Evolutionary conservation across 2,113 vertebrate species (phyloP).

Genomic region (Notarius lentiginosus): DNA sequence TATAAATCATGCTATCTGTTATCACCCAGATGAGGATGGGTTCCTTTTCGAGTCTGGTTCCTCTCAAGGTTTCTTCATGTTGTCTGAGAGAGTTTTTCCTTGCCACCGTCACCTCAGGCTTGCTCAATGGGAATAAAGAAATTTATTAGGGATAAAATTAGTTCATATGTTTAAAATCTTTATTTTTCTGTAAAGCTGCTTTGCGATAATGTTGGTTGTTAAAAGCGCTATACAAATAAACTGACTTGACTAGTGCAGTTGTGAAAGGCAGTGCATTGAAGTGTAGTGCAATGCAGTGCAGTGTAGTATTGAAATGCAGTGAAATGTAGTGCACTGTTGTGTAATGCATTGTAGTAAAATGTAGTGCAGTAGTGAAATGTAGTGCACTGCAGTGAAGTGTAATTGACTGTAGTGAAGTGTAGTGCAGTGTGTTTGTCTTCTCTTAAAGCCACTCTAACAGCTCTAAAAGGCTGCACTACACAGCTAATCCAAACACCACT

Average conservation of each 20-base stretch:
- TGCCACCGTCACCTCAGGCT: no score
- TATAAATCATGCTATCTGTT: no score
- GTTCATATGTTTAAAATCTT: no score
- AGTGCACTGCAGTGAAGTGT: not conserved
- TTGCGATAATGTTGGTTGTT: no score
- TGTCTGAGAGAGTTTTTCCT: no score
- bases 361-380: not conserved
- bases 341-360: not conserved
- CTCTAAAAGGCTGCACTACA: constrained; percentile 16
- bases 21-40: no score
- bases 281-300: not conserved
- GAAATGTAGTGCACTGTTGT: not conserved
- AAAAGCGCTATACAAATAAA: no score
- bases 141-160: no score
- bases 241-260: not conserved
- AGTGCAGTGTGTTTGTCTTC: not conserved
- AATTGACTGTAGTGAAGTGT: not conserved
- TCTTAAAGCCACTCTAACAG: constrained; percentile 20
- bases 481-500: constrained; percentile 15
- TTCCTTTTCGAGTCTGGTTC: no score
- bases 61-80: no score
- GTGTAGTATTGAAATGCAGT: not conserved
- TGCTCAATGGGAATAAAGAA: no score
- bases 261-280: not conserved
- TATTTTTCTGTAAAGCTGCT: no score